Conservation (phyloP, 2,888 invertebrate species). For the Epirrhoe tristata region DNA sequence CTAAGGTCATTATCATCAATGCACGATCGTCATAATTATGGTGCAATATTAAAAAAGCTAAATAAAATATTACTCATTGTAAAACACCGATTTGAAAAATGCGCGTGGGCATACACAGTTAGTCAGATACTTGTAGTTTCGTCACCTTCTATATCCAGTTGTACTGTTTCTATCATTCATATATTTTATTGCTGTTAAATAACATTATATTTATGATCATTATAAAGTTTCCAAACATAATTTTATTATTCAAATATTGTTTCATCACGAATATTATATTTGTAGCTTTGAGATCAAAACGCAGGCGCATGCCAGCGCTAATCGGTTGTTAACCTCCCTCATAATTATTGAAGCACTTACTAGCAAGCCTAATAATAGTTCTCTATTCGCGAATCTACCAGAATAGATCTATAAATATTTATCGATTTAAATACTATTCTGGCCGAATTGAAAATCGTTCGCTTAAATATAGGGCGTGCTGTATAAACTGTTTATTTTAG, state of each 20-base stretch:
- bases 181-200: background rate
- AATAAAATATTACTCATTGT: conserved; percentile 66
- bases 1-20: conserved; percentile 48
- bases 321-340: conserved; percentile 64
- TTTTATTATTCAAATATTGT: conserved; percentile 4
- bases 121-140: conserved; percentile 54
- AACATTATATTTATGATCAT: background rate
- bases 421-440: conserved; percentile 40
- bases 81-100: conserved; percentile 59
- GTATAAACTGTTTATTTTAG: conserved; percentile 49
- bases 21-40: conserved; percentile 47
- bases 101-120: conserved; percentile 67
- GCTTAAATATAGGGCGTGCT: conserved; percentile 49
- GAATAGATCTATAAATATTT: conserved; percentile 51
- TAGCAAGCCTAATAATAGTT: conserved; percentile 51
- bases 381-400: conserved; percentile 55
- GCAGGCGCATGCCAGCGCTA: conserved; percentile 22
- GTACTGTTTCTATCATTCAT: background rate
- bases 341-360: conserved; percentile 44
- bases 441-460: conserved; percentile 44
- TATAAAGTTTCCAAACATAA: background rate
- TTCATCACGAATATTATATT: conserved; percentile 3
- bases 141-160: conserved; percentile 41
- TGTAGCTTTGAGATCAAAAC: conserved; percentile 3
- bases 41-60: conserved; percentile 53